phyloP scores from a whole-genome alignment of 2,888 invertebrate genomes.

The Mythimna impura region DNA sequence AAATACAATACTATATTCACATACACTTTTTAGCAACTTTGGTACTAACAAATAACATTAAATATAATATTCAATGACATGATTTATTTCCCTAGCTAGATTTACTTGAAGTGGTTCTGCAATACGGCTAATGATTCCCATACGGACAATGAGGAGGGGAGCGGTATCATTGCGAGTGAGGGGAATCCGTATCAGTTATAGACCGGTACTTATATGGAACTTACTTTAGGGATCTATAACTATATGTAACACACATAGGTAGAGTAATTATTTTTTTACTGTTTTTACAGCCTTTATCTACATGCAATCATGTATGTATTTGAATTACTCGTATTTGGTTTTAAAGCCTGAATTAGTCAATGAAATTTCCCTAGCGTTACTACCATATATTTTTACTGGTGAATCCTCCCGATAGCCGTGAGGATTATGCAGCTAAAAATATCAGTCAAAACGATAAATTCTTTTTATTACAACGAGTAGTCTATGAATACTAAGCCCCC shows the following conservation, averaged over 20 bases:
- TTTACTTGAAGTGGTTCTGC: conserved; percentile 25
- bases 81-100: conserved; percentile 19
- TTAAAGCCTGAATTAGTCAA: background rate
- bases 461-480: background rate
- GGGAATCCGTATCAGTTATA: conserved; percentile 13
- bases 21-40: background rate
- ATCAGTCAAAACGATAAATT: conserved; percentile 5
- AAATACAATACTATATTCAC: background rate
- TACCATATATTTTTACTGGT: background rate
- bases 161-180: conserved; percentile 37
- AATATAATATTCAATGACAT: conserved; percentile 9
- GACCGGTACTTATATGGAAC: background rate
- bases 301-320: background rate
- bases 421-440: conserved; percentile 3
- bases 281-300: background rate
- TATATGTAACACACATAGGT: background rate
- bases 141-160: conserved; percentile 44
- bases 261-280: too few relatives aligned
- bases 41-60: background rate
- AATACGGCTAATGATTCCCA: conserved; percentile 55
- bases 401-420: background rate
- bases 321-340: background rate
- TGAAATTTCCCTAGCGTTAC: background rate
- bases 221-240: background rate
- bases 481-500: conserved; percentile 29